These are phyloP conservation scores for Podargus strigoides DNA, from an alignment of 2,797 vertebrate species.

Conservation along the genomic window DNA sequence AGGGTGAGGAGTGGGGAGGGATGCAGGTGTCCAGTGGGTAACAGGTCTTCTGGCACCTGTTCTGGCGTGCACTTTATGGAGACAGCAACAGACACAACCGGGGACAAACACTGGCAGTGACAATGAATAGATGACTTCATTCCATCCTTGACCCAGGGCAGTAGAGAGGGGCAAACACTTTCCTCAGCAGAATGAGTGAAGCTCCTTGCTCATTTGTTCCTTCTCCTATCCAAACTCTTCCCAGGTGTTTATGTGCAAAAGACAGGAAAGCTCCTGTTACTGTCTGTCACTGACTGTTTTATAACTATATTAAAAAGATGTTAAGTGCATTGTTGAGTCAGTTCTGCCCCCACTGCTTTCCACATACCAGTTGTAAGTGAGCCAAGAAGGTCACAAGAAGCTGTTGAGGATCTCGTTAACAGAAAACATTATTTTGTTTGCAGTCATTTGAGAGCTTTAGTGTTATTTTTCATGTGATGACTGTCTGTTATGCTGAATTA, in stretches of 20 bases:
- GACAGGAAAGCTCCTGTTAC: not conserved
- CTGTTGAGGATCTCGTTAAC: not conserved
- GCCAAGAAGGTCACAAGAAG: not conserved
- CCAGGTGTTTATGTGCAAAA: not conserved
- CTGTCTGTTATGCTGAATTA: not conserved
- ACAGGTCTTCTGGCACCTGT: not conserved
- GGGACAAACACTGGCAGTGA: not conserved
- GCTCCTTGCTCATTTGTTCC: not conserved
- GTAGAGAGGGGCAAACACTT: not conserved
- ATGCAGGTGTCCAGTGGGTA: not conserved
- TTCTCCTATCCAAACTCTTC: not conserved
- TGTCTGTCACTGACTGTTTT: not conserved
- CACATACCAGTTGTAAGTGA: not conserved
- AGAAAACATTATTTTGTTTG: not conserved
- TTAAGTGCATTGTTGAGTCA: not conserved
- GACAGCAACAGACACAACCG: not conserved
- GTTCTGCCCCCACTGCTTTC: not conserved
- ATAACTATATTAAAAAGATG: not conserved
- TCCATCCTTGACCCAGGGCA: not conserved
- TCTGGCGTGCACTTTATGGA: fast-evolving
- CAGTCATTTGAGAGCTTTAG: not conserved
- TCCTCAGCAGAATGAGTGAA: fast-evolving
- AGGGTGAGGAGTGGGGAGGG: not conserved
- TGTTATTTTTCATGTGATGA: not conserved
- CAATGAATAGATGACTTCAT: not conserved